These are phyloP conservation scores for Hozukius guyotensis DNA, from an alignment of 2,797 vertebrate genomes.

Conservation along the genomic window DNA sequence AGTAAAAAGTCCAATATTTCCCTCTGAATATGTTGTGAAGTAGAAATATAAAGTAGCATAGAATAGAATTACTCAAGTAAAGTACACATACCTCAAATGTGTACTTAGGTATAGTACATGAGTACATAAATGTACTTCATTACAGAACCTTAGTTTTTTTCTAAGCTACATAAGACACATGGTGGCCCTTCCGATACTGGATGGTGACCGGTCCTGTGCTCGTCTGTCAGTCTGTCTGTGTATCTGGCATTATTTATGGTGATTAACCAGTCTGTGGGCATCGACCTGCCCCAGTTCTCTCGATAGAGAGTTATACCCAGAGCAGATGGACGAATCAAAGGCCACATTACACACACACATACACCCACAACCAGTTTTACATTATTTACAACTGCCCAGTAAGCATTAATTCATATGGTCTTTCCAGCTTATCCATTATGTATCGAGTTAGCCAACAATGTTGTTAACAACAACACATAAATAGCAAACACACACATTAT, in stretches of 20 bases:
- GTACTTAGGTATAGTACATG: background rate
- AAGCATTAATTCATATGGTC: slow-evolving; percentile 39
- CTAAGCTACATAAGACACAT: background rate
- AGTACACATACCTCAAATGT: background rate
- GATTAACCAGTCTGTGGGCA: slow-evolving; percentile 23
- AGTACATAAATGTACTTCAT: background rate
- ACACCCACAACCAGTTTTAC: slow-evolving; percentile 32
- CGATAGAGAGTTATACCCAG: slow-evolving; percentile 20
- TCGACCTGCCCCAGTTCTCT: slow-evolving; percentile 53
- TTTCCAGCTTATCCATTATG: slow-evolving; percentile 51
- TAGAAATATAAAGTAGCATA: background rate
- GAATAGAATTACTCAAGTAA: too few species aligned
- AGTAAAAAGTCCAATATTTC: background rate
- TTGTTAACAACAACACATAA: slow-evolving; percentile 5
- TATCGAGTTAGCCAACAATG: slow-evolving; percentile 7
- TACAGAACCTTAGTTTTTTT: background rate
- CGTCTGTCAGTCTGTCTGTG: slow-evolving; percentile 12
- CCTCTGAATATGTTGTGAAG: background rate
- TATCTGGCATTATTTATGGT: slow-evolving; percentile 39
- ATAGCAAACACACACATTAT: background rate
- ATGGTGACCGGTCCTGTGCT: background rate
- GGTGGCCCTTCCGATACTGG: background rate
- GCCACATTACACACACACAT: slow-evolving; percentile 25
- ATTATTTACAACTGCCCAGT: slow-evolving; percentile 68
- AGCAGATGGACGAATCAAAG: slow-evolving; percentile 73